phyloP scores from a whole-genome alignment of 2,113 vertebrate genomes.

The Phyllostomus hastatus region DNA sequence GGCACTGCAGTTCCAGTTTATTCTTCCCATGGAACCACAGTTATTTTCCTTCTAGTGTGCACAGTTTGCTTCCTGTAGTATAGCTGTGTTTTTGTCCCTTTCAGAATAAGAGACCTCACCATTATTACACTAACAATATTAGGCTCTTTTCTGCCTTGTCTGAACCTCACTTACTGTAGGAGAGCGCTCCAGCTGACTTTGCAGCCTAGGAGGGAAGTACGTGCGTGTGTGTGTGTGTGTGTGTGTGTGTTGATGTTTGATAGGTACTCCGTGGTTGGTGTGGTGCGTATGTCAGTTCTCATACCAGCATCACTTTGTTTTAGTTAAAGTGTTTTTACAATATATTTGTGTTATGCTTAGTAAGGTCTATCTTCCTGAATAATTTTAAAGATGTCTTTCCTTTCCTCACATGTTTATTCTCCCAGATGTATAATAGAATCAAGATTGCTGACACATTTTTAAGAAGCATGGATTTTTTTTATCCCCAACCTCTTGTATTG shows the following conservation, averaged over 20 bases:
- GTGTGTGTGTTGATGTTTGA: not conserved
- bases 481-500: not conserved
- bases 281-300: not conserved
- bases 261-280: not conserved
- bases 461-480: not conserved
- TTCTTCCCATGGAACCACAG: not conserved
- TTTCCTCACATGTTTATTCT: not conserved
- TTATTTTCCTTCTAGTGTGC: not conserved
- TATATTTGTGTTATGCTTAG: not conserved
- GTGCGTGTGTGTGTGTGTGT: not conserved
- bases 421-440: not conserved
- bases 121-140: not conserved
- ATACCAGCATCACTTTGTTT: not conserved
- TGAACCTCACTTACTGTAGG: not conserved
- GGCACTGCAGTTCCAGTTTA: not conserved
- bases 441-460: not conserved
- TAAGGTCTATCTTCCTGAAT: not conserved
- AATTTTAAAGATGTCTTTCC: not conserved
- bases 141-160: not conserved
- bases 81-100: not conserved
- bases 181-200: not conserved
- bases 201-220: not conserved
- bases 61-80: not conserved
- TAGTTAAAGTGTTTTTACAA: constrained; percentile 18
- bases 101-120: not conserved